A percentile compares a stretch with the other conserved stretches of the same genome.
Evolutionary conservation across 2,888 invertebrate species (phyloP).

Genomic region (Arrhopalites spinosus): DNA sequence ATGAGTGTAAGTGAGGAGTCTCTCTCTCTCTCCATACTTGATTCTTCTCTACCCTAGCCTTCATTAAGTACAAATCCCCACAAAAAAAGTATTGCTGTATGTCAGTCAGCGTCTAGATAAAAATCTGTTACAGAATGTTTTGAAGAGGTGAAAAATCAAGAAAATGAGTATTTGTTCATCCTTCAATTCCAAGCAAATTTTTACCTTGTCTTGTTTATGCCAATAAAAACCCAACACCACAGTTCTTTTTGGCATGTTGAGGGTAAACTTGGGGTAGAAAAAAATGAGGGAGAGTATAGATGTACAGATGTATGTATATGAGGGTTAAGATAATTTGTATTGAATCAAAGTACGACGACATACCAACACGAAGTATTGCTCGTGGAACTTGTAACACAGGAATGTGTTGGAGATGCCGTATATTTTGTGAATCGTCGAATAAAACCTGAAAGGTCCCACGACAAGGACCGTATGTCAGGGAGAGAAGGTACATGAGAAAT

Average conservation of each 20-base stretch:
- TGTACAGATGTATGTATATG: conserved; percentile 5
- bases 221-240: neutral
- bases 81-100: no score
- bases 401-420: conserved; percentile 19
- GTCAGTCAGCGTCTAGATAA: no score
- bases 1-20: neutral
- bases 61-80: no score
- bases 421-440: no score
- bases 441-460: neutral
- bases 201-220: neutral
- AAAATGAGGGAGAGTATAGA: conserved; percentile 8
- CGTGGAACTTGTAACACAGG: conserved; percentile 39
- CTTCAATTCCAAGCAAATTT: neutral
- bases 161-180: neutral
- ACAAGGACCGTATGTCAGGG: neutral
- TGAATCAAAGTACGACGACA: conserved; percentile 26
- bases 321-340: conserved; percentile 29
- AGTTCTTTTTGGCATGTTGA: no score
- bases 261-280: no score
- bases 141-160: no score
- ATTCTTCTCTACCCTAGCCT: neutral
- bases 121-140: no score
- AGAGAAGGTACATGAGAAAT: neutral
- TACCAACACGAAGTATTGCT: conserved; percentile 28
- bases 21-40: neutral